Conservation (phyloP, 2,888 invertebrate genomes). For the Macrosoma leucophasiata region DNA sequence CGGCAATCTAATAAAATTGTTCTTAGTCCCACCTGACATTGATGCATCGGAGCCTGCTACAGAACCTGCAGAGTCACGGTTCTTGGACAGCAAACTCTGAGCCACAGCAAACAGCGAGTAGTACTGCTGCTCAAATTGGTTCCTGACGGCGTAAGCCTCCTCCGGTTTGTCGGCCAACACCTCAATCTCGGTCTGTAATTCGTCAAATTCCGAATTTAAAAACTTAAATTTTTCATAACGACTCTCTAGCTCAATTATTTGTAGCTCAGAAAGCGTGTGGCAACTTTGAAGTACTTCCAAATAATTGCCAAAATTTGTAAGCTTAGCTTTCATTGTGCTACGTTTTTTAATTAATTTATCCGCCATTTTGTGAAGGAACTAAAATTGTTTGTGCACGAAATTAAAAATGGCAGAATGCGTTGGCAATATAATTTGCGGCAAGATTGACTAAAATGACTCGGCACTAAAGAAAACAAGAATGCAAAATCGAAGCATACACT, state of each 20-base stretch:
- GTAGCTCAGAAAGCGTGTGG: background rate
- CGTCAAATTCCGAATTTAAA: conserved; percentile 8
- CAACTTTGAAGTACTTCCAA: background rate
- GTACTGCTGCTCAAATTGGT: conserved; percentile 4
- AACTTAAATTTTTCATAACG: conserved; percentile 4
- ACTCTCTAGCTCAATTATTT: conserved; percentile 1
- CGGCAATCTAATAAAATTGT: conserved; percentile 14
- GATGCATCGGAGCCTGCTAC: background rate
- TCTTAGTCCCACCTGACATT: conserved; percentile 1
- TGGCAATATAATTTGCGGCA: too few relatives aligned
- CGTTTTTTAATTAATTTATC: conserved; percentile 20
- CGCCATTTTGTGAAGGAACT: too few relatives aligned
- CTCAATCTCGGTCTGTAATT: conserved; percentile 9
- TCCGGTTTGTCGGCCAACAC: background rate
- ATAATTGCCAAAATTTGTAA: background rate
- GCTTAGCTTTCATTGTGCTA: background rate
- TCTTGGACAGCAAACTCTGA: conserved; percentile 1
- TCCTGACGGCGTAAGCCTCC: background rate
- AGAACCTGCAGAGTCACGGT: background rate
- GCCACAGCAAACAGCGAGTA: conserved; percentile 4
- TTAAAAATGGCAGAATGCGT: too few relatives aligned
- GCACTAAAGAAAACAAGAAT: too few relatives aligned
- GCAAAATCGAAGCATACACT: too few relatives aligned
- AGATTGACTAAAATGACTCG: too few relatives aligned
- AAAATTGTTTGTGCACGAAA: too few relatives aligned